Evolutionary conservation across 2,888 invertebrate species (phyloP).

Genomic region (Idaea aversata): DNA sequence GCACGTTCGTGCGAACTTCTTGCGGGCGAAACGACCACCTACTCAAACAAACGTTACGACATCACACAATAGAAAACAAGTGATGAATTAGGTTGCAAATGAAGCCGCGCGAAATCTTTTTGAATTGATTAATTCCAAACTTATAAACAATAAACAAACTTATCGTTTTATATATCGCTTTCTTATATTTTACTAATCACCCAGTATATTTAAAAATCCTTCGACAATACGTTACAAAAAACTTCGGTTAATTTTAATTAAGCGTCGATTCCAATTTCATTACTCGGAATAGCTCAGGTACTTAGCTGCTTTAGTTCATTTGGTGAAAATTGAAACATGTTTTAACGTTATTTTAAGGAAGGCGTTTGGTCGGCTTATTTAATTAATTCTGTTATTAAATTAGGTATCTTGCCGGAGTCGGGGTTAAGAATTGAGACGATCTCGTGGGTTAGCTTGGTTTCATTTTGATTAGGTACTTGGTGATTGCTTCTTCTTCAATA

Average conservation of each 20-base stretch:
- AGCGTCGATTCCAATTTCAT: conserved; percentile 4
- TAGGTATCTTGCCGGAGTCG: conserved; percentile 13
- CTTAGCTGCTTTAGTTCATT: conserved; percentile 12
- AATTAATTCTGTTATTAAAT: conserved; percentile 39
- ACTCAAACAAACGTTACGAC: no score
- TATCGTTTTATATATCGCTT: no score
- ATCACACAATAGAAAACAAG: no score
- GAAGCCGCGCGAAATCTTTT: no score
- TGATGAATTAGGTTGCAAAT: no score
- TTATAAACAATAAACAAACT: no score
- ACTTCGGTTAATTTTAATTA: neutral
- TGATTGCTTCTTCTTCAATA: neutral
- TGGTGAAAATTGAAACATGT: conserved; percentile 34
- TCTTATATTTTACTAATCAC: no score
- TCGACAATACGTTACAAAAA: no score
- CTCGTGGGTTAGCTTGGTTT: neutral
- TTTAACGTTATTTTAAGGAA: conserved; percentile 37
- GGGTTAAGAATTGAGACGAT: neutral
- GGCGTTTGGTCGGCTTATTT: conserved; percentile 25
- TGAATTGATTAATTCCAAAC: no score
- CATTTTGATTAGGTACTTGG: neutral
- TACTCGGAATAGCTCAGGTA: conserved; percentile 10
- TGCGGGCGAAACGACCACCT: no score
- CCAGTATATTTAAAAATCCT: no score
- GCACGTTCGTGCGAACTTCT: no score